Conservation (phyloP, 2,113 vertebrate genomes). For the Miniopterus natalensis region DNA sequence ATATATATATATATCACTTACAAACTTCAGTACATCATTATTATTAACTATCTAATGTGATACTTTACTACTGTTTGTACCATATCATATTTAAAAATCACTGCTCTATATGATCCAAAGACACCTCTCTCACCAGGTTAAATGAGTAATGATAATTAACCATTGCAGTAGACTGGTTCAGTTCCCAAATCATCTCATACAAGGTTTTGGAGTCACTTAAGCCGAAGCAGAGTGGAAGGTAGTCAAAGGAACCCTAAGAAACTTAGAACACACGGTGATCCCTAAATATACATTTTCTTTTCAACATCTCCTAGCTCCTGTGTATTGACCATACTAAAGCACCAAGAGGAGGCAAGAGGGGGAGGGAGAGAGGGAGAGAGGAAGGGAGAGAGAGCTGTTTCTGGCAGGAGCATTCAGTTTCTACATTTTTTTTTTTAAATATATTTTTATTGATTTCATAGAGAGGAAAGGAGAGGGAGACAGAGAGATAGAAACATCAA, state of each 20-base stretch:
- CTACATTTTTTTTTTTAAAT: no score
- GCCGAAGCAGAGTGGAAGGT: not conserved
- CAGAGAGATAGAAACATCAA: not conserved
- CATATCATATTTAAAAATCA: not conserved
- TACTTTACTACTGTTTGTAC: not conserved
- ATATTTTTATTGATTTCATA: no score
- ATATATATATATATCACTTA: not conserved
- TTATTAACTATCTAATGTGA: not conserved
- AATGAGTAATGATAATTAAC: constrained; percentile 18
- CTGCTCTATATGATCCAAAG: not conserved
- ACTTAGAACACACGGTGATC: not conserved
- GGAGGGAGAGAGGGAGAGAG: not conserved
- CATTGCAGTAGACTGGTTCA: not conserved
- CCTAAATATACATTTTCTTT: not conserved
- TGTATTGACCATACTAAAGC: not conserved
- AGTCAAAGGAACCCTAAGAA: not conserved
- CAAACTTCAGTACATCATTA: not conserved
- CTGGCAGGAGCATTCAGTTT: no score
- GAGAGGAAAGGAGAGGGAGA: no score
- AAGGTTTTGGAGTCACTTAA: not conserved
- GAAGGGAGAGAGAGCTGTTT: not conserved
- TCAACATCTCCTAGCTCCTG: not conserved
- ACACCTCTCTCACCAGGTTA: not conserved
- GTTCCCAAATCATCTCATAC: not conserved
- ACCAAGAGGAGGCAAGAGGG: not conserved